Base-by-base conservation (phyloP, 1,140 invertebrate species). In the Cherax destructor region DNA sequence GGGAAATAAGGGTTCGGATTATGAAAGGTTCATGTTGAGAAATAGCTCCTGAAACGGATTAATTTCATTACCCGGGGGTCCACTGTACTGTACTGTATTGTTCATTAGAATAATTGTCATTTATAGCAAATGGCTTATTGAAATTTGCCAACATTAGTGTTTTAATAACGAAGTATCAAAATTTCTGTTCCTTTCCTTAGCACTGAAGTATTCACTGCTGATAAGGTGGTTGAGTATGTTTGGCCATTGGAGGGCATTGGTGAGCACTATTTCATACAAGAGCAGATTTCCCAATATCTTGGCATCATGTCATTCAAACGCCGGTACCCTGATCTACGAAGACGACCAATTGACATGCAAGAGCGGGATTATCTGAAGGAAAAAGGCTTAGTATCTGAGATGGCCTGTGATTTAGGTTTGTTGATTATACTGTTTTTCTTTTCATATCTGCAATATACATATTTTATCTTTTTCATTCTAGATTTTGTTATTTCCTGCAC, bases 261-360 rank as follows among this genome's bases (percentile, higher is more conserved):
- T n/a, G 94, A 94, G 74, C 95, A 94, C 95, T 93, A 94, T 95
- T 95, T 98, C 96, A 96, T 99, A 77, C 98, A 98, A 94, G 98
- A 99, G 95, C 98, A 99, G 95, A 97, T 99, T 78, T 97, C 97
- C 0, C 97, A 98, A 93, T 99, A 97, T 95, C 95, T 99, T 47
- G 97, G 97, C 21, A 97, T 99, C 21, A 99, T 98, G 94, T 98
- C 98, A 59, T 99, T 99, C 94, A 99, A 99, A 94, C 95, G 98
- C 92, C 98, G 98, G 94, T 99, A 99, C 95, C 98, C 98, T 72
- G 98, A 98, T 94, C 94, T 99, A 18, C 96, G 97, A 74, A 95
- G 98, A 86, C 95, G 98, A 83, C 95, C 96, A 77, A 97, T 99
- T 41, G 97, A 98, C 83, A 97, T 97, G 95, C 97, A 98, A 93